phyloP scores from a whole-genome alignment of 2,797 vertebrate species.

The Sandelia bainsii region DNA sequence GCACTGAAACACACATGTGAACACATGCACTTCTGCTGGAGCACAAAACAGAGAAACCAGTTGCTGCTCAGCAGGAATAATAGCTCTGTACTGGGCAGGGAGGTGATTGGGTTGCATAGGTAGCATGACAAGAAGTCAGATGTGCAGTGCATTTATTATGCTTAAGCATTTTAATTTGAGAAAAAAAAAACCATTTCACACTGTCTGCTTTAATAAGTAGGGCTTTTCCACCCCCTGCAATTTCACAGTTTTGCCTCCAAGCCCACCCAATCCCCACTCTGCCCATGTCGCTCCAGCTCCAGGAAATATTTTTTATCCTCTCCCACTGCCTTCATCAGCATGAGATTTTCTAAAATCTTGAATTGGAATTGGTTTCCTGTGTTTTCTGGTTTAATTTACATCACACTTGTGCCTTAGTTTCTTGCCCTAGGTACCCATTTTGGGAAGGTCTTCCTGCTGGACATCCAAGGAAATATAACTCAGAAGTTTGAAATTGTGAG shows the following conservation, averaged over 20 bases:
- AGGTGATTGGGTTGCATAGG: conserved; percentile 70
- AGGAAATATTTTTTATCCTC: conserved; percentile 86
- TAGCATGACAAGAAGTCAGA: conserved; percentile 79
- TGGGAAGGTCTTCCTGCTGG: conserved; percentile 97
- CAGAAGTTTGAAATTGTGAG: conserved; percentile 99
- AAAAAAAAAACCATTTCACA: conserved; percentile 89
- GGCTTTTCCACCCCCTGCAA: conserved; percentile 86
- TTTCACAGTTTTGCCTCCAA: conserved; percentile 88
- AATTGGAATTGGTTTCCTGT: conserved; percentile 59
- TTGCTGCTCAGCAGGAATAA: conserved; percentile 79
- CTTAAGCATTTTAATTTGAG: conserved; percentile 87
- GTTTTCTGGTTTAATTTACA: conserved; percentile 64
- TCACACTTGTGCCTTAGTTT: conserved; percentile 85
- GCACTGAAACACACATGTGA: conserved; percentile 30
- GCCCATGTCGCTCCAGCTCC: conserved; percentile 71
- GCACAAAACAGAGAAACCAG: conserved; percentile 72
- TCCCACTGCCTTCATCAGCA: conserved; percentile 73
- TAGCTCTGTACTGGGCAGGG: conserved; percentile 65
- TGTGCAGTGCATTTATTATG: conserved; percentile 88
- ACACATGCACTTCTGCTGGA: conserved; percentile 52
- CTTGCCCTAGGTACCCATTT: conserved; percentile 97
- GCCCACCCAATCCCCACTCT: conserved; percentile 80
- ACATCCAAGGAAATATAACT: conserved; percentile 96
- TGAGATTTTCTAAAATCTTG: conserved; percentile 60
- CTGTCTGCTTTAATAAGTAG: conserved; percentile 90